These are phyloP conservation scores for Passerina amoena DNA, from an alignment of 2,113 vertebrate genomes.

Conservation along the genomic window DNA sequence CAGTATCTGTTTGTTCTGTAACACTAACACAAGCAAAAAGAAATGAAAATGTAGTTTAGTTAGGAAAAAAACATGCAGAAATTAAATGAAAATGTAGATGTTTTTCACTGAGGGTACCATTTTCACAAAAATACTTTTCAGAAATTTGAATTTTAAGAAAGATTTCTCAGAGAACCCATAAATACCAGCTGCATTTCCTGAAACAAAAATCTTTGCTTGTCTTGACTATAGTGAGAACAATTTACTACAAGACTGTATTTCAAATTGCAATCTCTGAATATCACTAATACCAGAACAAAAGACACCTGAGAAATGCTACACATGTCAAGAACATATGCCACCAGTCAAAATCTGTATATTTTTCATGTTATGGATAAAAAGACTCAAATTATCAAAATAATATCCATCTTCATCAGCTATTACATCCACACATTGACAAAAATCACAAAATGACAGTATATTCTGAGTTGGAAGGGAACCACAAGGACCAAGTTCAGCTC, in stretches of 20 bases:
- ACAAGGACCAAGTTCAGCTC: neutral
- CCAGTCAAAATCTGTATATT: neutral
- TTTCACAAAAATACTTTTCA: neutral
- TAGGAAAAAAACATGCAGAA: neutral
- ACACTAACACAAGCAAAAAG: neutral
- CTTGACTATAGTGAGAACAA: neutral
- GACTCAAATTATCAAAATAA: neutral
- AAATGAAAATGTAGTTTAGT: neutral
- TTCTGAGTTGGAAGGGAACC: neutral
- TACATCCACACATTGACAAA: neutral
- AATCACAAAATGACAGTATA: neutral
- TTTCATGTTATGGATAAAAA: neutral
- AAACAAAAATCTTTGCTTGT: neutral
- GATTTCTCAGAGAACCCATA: neutral
- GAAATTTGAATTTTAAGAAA: neutral
- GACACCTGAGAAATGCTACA: neutral
- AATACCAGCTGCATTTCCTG: neutral
- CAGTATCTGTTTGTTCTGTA: conserved; percentile 3
- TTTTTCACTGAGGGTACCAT: neutral
- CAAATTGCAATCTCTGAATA: neutral
- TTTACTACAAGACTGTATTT: neutral
- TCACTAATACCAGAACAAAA: neutral
- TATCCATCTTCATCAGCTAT: neutral
- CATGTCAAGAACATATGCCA: neutral
- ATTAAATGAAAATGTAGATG: neutral